These are phyloP conservation scores for Amphipoea oculea DNA, from an alignment of 2,888 invertebrate species.

Conservation along the genomic window DNA sequence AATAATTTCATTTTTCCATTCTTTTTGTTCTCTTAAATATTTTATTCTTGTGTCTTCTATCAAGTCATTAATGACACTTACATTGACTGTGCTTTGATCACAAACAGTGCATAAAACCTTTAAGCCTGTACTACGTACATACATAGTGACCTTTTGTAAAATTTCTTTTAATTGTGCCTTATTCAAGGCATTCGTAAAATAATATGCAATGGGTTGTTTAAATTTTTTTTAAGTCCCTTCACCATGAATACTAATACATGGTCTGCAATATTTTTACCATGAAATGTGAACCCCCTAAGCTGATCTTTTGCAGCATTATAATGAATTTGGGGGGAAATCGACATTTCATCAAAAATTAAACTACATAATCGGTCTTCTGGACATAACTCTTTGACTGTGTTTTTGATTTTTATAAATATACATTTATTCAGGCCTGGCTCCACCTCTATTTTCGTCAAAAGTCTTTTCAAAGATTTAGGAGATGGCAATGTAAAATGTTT, in stretches of 20 bases:
- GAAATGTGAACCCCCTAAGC: constrained; percentile 13
- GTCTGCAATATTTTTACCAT: constrained; percentile 11
- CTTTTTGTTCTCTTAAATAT: constrained; percentile 13
- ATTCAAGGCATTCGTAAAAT: constrained; percentile 44
- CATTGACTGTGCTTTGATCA: constrained; percentile 8
- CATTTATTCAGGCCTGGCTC: constrained; percentile 6
- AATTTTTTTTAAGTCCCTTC: constrained; percentile 38
- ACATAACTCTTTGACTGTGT: neutral
- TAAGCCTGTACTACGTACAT: constrained; percentile 31
- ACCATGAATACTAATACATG: constrained; percentile 47
- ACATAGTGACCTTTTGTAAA: neutral
- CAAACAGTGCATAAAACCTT: constrained; percentile 1
- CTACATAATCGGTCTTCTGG: constrained; percentile 24
- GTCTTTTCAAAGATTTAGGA: constrained; percentile 1
- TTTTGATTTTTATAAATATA: constrained; percentile 17
- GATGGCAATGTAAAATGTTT: constrained; percentile 31
- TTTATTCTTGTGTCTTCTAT: constrained; percentile 9
- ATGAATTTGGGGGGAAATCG: constrained; percentile 36
- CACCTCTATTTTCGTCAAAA: constrained; percentile 13
- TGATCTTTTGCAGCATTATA: constrained; percentile 23
- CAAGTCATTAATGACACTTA: neutral
- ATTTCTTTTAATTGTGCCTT: constrained; percentile 13
- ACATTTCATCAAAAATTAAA: constrained; percentile 54
- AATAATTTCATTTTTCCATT: constrained; percentile 7
- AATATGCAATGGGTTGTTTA: constrained; percentile 53